Percentiles rank a stretch among this genome's conserved stretches.
phyloP scores from a whole-genome alignment of 1,140 invertebrate genomes.

The Rhizoglyphus robini region DNA sequence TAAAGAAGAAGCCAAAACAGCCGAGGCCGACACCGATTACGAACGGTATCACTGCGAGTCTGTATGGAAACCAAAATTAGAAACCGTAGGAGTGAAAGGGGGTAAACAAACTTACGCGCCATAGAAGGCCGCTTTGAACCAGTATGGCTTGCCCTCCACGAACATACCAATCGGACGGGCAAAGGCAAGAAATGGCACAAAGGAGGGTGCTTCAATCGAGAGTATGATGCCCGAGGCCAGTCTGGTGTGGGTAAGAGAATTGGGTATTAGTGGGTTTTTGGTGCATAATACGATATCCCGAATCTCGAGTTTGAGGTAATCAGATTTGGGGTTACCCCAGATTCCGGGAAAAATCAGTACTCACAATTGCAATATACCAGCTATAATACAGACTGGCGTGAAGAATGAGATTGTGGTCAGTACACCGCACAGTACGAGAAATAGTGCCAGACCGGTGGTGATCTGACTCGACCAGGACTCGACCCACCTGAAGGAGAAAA shows the following conservation, averaged over 20 bases:
- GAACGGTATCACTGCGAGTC: slow-evolving; percentile 21
- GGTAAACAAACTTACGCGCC: slow-evolving; percentile 8
- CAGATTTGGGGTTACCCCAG: no score
- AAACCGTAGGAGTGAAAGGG: background rate
- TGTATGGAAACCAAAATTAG: background rate
- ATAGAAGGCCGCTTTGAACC: slow-evolving; percentile 23
- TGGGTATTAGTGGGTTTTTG: no score
- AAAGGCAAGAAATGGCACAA: slow-evolving; percentile 22
- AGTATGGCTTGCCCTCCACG: slow-evolving; percentile 22
- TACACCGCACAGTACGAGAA: slow-evolving; percentile 19
- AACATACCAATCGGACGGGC: slow-evolving; percentile 22
- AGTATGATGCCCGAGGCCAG: slow-evolving; percentile 17
- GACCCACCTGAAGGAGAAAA: slow-evolving; percentile 17
- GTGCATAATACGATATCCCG: no score
- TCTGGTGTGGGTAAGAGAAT: slow-evolving; percentile 2
- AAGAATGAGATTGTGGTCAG: slow-evolving; percentile 15
- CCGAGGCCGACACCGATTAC: slow-evolving; percentile 15
- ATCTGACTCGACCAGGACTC: slow-evolving; percentile 24
- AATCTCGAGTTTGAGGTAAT: background rate
- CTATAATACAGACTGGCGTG: slow-evolving; percentile 10
- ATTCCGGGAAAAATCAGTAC: slow-evolving; percentile 15
- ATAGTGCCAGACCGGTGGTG: slow-evolving; percentile 14
- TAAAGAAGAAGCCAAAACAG: slow-evolving; percentile 20
- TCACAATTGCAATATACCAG: slow-evolving; percentile 20
- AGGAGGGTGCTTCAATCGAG: slow-evolving; percentile 23